These are phyloP conservation scores for Drosophila suzukii DNA, from an alignment of 1,140 invertebrate genomes.

Conservation along the genomic window DNA sequence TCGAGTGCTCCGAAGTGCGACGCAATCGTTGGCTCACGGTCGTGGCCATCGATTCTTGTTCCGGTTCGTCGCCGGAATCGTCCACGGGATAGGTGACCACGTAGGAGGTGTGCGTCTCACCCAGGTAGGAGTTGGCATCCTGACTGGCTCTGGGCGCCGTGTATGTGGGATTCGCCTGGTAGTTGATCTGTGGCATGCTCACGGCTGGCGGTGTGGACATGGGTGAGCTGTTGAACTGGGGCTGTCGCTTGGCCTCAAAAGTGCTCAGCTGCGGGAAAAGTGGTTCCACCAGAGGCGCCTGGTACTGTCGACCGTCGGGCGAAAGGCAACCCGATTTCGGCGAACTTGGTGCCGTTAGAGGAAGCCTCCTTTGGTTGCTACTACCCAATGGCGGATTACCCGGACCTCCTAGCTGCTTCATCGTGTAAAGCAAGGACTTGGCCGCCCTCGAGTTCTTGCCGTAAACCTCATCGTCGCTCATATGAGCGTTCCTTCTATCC, in stretches of 20 bases:
- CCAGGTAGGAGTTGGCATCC: slow-evolving; percentile 28
- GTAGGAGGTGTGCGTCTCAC: slow-evolving; percentile 66
- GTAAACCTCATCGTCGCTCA: slow-evolving; percentile 79
- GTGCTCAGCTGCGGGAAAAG: slow-evolving; percentile 74
- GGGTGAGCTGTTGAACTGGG: slow-evolving; percentile 26
- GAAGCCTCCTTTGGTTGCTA: slow-evolving; percentile 1
- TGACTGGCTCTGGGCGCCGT: slow-evolving; percentile 32
- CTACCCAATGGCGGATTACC: background rate
- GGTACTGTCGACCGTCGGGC: slow-evolving; percentile 75
- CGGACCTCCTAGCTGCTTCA: slow-evolving; percentile 64
- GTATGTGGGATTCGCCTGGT: slow-evolving; percentile 60
- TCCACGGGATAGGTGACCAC: slow-evolving; percentile 78
- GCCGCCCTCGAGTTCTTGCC: slow-evolving; percentile 76
- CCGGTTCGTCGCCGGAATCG: slow-evolving; percentile 66
- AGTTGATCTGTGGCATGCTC: slow-evolving; percentile 12
- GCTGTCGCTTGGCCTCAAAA: slow-evolving; percentile 67
- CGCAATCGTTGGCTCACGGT: slow-evolving; percentile 29
- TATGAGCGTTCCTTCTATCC: slow-evolving; percentile 57
- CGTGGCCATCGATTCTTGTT: slow-evolving; percentile 36
- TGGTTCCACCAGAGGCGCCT: slow-evolving; percentile 77
- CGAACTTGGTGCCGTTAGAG: slow-evolving; percentile 50
- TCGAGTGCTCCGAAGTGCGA: slow-evolving; percentile 70
- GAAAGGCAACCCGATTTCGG: slow-evolving; percentile 68
- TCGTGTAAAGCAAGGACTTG: slow-evolving; percentile 70
- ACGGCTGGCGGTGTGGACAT: background rate